Base-by-base conservation (phyloP, 1,140 invertebrate species). In the Steinernema feltiae region DNA sequence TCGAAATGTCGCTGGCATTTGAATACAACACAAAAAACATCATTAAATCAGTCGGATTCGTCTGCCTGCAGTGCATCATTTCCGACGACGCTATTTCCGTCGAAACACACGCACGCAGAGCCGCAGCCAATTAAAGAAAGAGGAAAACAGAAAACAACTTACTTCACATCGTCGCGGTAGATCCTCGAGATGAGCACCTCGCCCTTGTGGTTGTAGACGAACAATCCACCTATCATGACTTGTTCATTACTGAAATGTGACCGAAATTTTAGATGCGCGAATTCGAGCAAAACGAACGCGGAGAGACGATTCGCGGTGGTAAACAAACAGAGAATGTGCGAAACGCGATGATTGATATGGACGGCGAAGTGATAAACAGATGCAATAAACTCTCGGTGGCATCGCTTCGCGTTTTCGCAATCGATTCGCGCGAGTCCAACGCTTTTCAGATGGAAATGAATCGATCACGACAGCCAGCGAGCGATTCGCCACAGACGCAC, bases 141-240 rank as follows among this genome's bases (percentile, higher is more conserved):
- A 93, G 94, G 99, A 83, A 99, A 99, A 87, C 98, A 98, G 84
- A 99, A 97, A 75, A 99, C 98, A 0, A 94, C 92, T 30, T 92
- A 91, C 88, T 99, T 96, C 48, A 98, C 94, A 89, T 99, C 96
- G 0, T 97, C 97, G 30, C 97, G 91, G 87, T 99, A 99, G 85
- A 98, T 99, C 41, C 96, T 90, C 35, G 95, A 97, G 87, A 99
- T 98, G 82, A 99, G 89, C n/a, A 92, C 93, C 84, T 85, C 97
- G 71, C 97, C 97, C 88, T 99, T 99, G 87, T 99, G 97, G 88
- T 99, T 99, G 88, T 99, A 99, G 69, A 99, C 95, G 89, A 99
- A 99, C 83, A 99, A 90, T 79, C 97, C 97, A 85, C 97, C 97
- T 90, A 99, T 99, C 97, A 99, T 99, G 31, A 21, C 71, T 48